These are phyloP conservation scores for Wasmannia auropunctata DNA, from an alignment of 1,140 invertebrate species.

Conservation along the genomic window DNA sequence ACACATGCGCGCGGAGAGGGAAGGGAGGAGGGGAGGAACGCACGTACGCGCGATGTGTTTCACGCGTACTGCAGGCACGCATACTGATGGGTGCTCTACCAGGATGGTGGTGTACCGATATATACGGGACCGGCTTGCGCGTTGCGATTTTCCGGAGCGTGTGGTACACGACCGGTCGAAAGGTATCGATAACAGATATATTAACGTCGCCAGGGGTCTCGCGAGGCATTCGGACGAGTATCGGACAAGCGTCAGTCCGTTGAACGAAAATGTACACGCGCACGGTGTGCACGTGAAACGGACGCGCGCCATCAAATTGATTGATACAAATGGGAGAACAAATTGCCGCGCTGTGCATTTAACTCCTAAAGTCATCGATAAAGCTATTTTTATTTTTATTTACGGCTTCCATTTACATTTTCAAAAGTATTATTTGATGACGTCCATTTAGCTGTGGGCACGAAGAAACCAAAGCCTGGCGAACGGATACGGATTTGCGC, in stretches of 20 bases:
- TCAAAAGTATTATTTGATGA: neutral
- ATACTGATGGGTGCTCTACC: neutral
- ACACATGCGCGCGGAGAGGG: slow-evolving; percentile 22
- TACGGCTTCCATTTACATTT: too few species aligned
- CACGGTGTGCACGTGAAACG: neutral
- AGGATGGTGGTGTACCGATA: neutral
- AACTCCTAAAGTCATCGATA: neutral
- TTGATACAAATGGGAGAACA: neutral
- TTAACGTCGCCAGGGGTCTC: slow-evolving; percentile 24
- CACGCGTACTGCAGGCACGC: neutral
- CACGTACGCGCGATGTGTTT: neutral
- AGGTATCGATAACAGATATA: slow-evolving; percentile 42
- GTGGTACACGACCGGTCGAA: slow-evolving; percentile 13
- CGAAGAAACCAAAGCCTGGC: neutral
- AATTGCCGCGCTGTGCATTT: neutral
- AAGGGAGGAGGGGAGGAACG: too few species aligned
- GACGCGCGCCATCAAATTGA: neutral
- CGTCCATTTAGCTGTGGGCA: neutral
- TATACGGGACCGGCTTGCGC: neutral
- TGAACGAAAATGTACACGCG: neutral
- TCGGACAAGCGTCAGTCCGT: slow-evolving; percentile 24
- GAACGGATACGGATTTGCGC: neutral
- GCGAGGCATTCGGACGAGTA: slow-evolving; percentile 25
- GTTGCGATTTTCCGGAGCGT: slow-evolving; percentile 26
- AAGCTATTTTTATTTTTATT: neutral